Evolutionary conservation across 2,113 vertebrate genomes (phyloP), one percentile per base, ranked within the genome.

Genomic region (Indicator maculatus): DNA sequence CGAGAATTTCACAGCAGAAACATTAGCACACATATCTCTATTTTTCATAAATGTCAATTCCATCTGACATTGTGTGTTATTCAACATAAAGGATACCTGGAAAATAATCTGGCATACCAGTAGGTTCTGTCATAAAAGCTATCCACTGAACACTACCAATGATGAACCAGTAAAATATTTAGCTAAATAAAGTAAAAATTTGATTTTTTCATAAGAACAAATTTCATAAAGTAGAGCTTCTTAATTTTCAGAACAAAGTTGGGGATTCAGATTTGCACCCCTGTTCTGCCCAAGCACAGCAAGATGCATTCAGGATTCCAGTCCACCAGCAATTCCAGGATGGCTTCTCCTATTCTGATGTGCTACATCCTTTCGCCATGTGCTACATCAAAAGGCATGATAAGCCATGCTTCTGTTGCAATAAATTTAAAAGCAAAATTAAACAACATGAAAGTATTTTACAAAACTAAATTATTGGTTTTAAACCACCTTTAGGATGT

Each of bases 41-140:
- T 79, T 91, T 95, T 87, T 94, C 78, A 76, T 66, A 91, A 91
- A 85, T 58, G 63, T 24, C 85, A 79, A 11, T 85, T 89, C 20
- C 7, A 1, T 65, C 59, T 91, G 89, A 87, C 28, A 61, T 11
- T 61, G 28, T 65, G 23, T 79, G 20, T 73, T 93, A 72, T 55
- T 93, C 67, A 79, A 50, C 30, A 69, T 59, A 24, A 84, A 91
- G 66, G 12, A 19, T 61, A 82, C 23, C 30, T 55, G 45, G 78
- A 85, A 82, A 89, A 75, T 41, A 85, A 79, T 72, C 30, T 36
- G 47, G 16, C n/a, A 36, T 1, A 73, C 78, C 6, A 81, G 17
- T 53, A 70, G 23, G 26, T 47, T 78, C 30, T 5, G 2, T 6
- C 26, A 38, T 58, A 69, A 72, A 86, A 74, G 17, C 12, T 31